Evolutionary conservation across 2,888 invertebrate genomes (phyloP), one percentile per base, ranked within the genome.

Genomic region (Tenodera sinensis): DNA sequence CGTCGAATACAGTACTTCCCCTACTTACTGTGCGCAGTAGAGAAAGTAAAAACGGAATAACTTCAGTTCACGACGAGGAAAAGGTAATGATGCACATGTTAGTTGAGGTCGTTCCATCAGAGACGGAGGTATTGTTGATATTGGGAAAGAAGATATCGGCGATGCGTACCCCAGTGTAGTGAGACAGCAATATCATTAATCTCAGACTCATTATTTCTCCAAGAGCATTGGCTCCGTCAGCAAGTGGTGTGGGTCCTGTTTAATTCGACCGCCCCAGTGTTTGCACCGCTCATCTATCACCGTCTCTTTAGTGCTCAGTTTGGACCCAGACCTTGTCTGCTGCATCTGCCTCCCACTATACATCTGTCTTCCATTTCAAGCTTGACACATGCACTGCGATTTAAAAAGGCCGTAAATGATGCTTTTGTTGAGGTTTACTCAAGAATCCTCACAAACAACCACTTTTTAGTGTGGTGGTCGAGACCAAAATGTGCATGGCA

Each of bases 161-260:
- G 54, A 4, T 71, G 54, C 15, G 6, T 4, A 71, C 25, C 54
- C 54, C 20, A 25, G 54, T 25, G 25, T 25, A 71, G 54, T 71
- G 54, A 71, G 82, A 87, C 81, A 87, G 30, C 25, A 30, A 87
- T 88, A 88, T 90, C 90, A 90, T 90, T 90, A 90, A 90, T 90
- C 90, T 90, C 88, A 3, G 27, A 27, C 87, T 89, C 89, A 90
- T 89, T 90, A 90, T 90, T 88, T 89, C 34, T 42, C 34, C 82
- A 85, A 85, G 42, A 28, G 83, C 88, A 81, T 28, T 85, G 42
- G 34, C 54, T 71, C n/a, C 83, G 71, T 34, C 86, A 34, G 47
- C 42, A 83, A 86, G 27, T 71, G 42, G 34, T 42, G 28, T 71
- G 54, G 54, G 54, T 71, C 25, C 54, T 47, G 81, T 89, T 83